Percentiles rank a stretch among this genome's conserved stretches.
Evolutionary conservation across 2,888 invertebrate species (phyloP).

Genomic region (Cancer borealis): DNA sequence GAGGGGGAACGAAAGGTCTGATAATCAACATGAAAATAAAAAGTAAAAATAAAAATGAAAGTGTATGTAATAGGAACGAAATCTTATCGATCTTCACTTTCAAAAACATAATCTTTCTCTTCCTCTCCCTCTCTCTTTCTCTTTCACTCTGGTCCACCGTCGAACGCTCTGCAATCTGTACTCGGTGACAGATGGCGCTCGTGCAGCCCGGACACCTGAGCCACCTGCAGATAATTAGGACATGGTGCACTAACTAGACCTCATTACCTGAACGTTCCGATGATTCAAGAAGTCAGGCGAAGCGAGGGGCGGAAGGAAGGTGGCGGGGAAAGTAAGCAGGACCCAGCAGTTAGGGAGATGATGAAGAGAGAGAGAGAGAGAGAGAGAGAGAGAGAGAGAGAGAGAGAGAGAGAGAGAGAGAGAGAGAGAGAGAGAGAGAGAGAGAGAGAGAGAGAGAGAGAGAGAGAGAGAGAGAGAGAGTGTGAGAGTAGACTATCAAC

Average conservation of each 20-base stretch:
- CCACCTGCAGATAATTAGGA: constrained; percentile 37
- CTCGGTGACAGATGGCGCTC: background rate
- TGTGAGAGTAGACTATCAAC: background rate
- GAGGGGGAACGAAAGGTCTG: background rate
- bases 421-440: too few species aligned
- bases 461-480: constrained; percentile 20
- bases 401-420: too few species aligned
- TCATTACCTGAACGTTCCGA: background rate
- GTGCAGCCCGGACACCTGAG: background rate
- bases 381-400: too few species aligned
- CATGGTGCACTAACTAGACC: background rate
- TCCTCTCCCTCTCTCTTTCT: background rate
- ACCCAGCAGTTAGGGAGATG: background rate
- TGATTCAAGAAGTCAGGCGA: background rate
- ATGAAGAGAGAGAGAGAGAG: background rate
- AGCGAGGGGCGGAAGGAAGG: background rate
- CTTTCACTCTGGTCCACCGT: background rate
- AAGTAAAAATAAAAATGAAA: background rate
- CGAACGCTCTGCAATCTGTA: background rate
- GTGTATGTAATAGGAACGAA: too few species aligned
- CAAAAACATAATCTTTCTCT: too few species aligned
- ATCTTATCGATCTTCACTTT: too few species aligned
- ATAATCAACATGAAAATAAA: background rate
- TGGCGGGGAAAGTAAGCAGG: background rate
- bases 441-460: constrained; percentile 8